A percentile compares a stretch with the other conserved stretches of the same genome.
phyloP scores from a whole-genome alignment of 1,140 invertebrate genomes.

The Aethina tumida region DNA sequence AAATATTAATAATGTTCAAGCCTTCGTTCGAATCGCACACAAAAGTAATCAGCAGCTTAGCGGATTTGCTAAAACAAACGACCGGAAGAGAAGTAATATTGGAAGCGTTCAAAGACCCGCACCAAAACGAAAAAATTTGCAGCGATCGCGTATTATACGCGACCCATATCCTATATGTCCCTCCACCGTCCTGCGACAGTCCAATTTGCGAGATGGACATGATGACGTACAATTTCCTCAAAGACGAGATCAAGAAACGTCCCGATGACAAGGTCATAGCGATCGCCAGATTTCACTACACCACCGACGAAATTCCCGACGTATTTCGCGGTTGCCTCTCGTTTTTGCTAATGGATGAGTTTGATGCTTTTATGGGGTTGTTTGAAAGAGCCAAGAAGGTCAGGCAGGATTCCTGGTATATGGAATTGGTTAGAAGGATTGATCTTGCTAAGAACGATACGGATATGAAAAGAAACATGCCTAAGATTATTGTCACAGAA shows the following conservation, averaged over 20 bases:
- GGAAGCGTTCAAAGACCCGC: slow-evolving; percentile 7
- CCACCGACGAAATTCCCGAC: slow-evolving; percentile 14
- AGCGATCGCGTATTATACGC: slow-evolving; percentile 14
- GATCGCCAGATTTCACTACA: slow-evolving; percentile 16
- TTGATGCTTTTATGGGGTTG: slow-evolving; percentile 14
- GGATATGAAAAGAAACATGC: slow-evolving; percentile 13
- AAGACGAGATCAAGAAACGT: slow-evolving; percentile 13
- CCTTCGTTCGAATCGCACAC: slow-evolving; percentile 23
- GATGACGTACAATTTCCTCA: slow-evolving; percentile 12
- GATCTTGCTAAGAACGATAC: slow-evolving; percentile 13
- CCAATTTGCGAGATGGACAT: slow-evolving; percentile 14
- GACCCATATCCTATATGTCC: slow-evolving; percentile 19
- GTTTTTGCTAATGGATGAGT: slow-evolving; percentile 21
- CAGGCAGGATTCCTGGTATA: slow-evolving; percentile 6
- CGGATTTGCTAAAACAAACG: slow-evolving; percentile 12
- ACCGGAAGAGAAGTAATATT: slow-evolving; percentile 10
- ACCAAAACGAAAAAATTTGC: slow-evolving; percentile 10
- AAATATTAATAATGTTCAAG: slow-evolving; percentile 15
- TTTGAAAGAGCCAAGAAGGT: slow-evolving; percentile 13
- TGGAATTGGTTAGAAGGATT: slow-evolving; percentile 14
- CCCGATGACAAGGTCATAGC: slow-evolving; percentile 10
- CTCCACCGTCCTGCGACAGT: slow-evolving; percentile 12
- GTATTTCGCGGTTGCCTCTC: slow-evolving; percentile 12
- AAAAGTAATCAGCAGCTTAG: slow-evolving; percentile 13
- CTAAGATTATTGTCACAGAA: slow-evolving; percentile 21